phyloP scores from a whole-genome alignment of 2,797 vertebrate species.

The Xiphorhynchus erythropygius region DNA sequence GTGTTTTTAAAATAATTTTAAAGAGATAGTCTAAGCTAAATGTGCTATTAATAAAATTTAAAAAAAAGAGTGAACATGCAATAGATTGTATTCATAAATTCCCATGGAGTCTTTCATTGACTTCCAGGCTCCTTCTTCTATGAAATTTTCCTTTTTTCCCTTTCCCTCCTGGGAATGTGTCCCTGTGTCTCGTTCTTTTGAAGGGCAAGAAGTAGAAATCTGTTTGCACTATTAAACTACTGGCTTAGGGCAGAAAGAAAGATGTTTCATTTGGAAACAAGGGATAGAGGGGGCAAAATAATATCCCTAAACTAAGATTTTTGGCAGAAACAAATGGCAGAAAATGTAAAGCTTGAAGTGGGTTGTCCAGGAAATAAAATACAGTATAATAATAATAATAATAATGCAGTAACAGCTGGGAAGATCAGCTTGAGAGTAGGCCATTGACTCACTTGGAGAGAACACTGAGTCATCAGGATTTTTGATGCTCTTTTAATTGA shows the following conservation, averaged over 20 bases:
- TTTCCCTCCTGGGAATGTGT: not conserved
- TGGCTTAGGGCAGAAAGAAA: not conserved
- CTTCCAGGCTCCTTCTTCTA: not conserved
- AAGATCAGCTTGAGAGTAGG: not conserved
- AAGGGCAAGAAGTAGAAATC: not conserved
- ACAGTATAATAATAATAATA: not conserved
- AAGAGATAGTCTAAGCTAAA: not conserved
- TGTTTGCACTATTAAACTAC: not conserved
- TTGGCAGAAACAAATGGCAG: not conserved
- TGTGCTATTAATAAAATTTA: not conserved
- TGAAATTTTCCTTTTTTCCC: not conserved
- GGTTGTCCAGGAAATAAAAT: not conserved
- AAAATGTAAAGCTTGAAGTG: not conserved
- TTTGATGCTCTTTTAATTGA: not conserved
- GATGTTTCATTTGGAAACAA: not conserved
- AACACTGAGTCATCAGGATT: not conserved
- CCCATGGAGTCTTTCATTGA: not conserved
- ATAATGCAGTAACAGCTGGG: not conserved
- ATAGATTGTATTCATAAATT: not conserved
- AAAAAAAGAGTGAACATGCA: not conserved
- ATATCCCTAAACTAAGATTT: not conserved
- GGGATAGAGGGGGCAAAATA: not conserved
- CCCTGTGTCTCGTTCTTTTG: not conserved
- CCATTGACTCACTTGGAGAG: not conserved
- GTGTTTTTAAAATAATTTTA: not conserved